Evolutionary conservation across 2,888 invertebrate genomes (phyloP).

Genomic region (Stenoptilia bipunctidactyla): DNA sequence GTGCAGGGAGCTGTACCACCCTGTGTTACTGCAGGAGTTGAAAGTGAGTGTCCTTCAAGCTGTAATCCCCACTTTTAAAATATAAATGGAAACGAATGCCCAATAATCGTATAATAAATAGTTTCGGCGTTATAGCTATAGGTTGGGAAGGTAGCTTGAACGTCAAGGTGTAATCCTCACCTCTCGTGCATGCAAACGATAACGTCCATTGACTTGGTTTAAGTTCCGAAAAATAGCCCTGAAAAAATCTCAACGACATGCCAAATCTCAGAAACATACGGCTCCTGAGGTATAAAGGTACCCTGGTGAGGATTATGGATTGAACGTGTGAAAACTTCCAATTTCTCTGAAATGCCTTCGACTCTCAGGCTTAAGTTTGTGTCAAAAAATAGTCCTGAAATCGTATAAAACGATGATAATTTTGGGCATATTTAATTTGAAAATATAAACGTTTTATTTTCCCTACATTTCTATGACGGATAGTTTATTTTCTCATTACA

Average conservation of each 20-base stretch:
- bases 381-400: not conserved
- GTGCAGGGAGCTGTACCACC: too few relatives aligned
- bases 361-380: not conserved
- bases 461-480: constrained; percentile 5
- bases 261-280: not conserved
- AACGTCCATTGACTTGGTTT: not conserved
- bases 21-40: too few relatives aligned
- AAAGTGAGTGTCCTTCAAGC: not conserved
- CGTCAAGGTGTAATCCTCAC: not conserved
- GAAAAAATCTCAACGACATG: not conserved
- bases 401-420: too few relatives aligned
- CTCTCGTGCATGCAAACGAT: constrained; percentile 1
- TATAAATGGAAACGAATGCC: not conserved
- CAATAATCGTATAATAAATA: not conserved
- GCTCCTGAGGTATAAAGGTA: not conserved
- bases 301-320: constrained; percentile 1
- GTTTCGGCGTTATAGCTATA: constrained; percentile 1
- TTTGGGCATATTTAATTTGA: constrained; percentile 1
- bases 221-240: not conserved
- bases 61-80: not conserved
- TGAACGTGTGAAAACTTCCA: not conserved
- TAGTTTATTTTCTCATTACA: too few relatives aligned
- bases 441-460: constrained; percentile 1
- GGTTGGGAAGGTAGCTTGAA: not conserved
- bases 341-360: not conserved